Conservation (phyloP, 2,888 invertebrate genomes). For the Pterostichus madidus region DNA sequence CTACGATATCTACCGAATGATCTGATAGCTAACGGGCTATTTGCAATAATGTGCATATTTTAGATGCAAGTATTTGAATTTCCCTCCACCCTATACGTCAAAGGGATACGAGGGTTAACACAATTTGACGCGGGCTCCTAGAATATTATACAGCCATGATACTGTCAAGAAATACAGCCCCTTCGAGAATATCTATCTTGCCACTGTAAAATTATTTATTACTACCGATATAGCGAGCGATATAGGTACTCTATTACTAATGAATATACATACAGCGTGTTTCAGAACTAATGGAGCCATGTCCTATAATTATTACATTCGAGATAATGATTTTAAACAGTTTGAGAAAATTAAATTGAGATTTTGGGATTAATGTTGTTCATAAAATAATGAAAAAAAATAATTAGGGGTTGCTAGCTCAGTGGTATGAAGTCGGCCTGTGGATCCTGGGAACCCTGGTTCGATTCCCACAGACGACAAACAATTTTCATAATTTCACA, state of each 20-base stretch:
- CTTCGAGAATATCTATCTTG: conserved; percentile 25
- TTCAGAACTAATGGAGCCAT: background rate
- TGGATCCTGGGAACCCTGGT: too few species aligned
- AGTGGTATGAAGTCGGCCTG: too few species aligned
- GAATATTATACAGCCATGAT: conserved; percentile 28
- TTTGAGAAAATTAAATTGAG: conserved; percentile 8
- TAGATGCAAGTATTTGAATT: conserved; percentile 1
- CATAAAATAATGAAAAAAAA: background rate
- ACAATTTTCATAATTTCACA: too few species aligned
- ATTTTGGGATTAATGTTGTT: conserved; percentile 1
- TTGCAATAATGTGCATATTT: conserved; percentile 32
- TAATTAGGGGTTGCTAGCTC: too few species aligned
- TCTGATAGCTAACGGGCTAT: conserved; percentile 4
- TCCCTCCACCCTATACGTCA: conserved; percentile 15
- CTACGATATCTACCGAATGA: background rate
- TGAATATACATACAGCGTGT: conserved; percentile 33
- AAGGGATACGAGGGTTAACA: conserved; percentile 42
- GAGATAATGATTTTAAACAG: background rate
- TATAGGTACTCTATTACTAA: conserved; percentile 21
- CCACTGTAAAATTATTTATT: conserved; percentile 35
- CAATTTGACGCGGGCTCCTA: conserved; percentile 29
- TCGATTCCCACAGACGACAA: too few species aligned
- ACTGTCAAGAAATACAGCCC: conserved; percentile 42
- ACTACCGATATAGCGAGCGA: conserved; percentile 29
- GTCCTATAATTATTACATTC: background rate